A percentile compares a stretch with the other conserved stretches of the same genome.
phyloP scores from a whole-genome alignment of 2,113 vertebrate genomes.

The Platysternon megacephalum region DNA sequence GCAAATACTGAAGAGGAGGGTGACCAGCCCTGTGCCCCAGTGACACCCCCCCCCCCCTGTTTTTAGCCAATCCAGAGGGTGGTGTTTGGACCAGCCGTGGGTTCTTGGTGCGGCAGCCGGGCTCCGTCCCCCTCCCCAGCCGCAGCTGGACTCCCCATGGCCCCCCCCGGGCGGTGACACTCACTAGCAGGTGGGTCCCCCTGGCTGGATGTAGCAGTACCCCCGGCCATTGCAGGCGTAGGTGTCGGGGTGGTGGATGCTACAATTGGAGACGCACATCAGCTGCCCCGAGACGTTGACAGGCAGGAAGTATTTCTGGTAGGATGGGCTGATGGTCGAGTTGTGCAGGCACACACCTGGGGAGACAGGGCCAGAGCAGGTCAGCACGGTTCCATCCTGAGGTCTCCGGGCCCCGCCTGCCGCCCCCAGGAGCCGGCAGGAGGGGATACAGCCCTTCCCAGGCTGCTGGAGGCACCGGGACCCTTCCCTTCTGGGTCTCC shows the following conservation, averaged over 20 bases:
- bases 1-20: not conserved
- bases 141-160: not conserved
- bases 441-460: not conserved
- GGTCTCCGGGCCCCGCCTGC: too few species aligned
- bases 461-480: too few species aligned
- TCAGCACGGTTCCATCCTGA: not conserved
- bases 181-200: slow-evolving; percentile 39
- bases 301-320: not conserved
- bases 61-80: not conserved
- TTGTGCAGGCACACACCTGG: not conserved
- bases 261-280: slow-evolving; percentile 18
- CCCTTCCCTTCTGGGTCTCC: too few species aligned
- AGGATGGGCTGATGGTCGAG: accelerated
- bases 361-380: not conserved
- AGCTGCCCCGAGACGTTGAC: not conserved
- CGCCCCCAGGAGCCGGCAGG: not conserved
- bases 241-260: not conserved
- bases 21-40: not conserved
- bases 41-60: not conserved
- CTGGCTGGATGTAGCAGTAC: not conserved
- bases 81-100: too few species aligned
- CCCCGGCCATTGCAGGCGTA: not conserved
- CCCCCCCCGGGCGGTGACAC: not conserved
- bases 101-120: too few species aligned
- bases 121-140: not conserved